Evolutionary conservation across 2,888 invertebrate species (phyloP), one percentile per base, ranked within the genome.

Genomic region (Trichacis sp.): DNA sequence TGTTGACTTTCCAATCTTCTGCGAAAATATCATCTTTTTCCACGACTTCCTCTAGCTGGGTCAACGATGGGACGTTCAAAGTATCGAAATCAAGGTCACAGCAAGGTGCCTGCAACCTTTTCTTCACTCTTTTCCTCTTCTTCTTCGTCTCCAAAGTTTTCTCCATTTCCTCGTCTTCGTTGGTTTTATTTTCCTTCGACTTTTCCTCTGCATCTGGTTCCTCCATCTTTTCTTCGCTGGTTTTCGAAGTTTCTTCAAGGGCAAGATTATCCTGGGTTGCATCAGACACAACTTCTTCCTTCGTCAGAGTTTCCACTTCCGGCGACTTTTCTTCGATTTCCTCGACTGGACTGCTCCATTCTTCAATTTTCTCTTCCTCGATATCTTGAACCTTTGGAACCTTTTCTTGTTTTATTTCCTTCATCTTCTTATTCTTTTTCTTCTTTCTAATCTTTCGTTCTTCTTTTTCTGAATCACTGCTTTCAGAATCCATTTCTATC

Each of bases 1-100:
- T n/a, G n/a, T n/a, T n/a, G n/a, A n/a, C n/a, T n/a, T n/a, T n/a
- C 84, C 84, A 84, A 9, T 84, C 83, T 14, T 83, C 80, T 0
- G 77, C 74, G 4, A 80, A 64, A 1, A 76, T 57, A 8, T 77
- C 75, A 9, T 68, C 69, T 40, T 72, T 75, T 1, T 63, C 64
- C 0, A 73, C 78, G 45, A 77, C 77, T 14, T 73, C 73, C 18
- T 83, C 80, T 0, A 84, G 72, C 43, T 84, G 82, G 9, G 79
- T 81, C 20, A 84, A 61, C 0, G 82, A 79, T 0, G 76, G 75
- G 1, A 83, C 79, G 40, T 81, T 79, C 6, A 82, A 62, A 0
- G 76, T 75, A 43, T 82, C 81, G 43, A 81, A 83, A 46, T 83
- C 83, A 1, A 78, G 77, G 42, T 77, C 76, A 1, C 72, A 65